Evolutionary conservation across 2,113 vertebrate genomes (phyloP).

Genomic region (Ramphastos sulfuratus): DNA sequence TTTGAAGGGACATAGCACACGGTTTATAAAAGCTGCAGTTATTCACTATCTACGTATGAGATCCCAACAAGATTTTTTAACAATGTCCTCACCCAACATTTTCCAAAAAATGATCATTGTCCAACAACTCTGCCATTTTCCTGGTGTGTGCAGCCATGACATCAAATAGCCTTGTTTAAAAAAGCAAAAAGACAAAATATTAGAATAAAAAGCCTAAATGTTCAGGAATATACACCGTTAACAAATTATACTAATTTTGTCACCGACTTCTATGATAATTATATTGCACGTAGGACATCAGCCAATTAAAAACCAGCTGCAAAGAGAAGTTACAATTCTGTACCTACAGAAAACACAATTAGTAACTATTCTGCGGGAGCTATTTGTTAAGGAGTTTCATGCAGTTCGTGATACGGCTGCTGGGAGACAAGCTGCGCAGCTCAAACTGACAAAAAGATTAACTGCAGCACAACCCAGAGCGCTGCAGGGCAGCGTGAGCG

Average conservation of each 20-base stretch:
- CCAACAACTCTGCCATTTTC: constrained; percentile 3
- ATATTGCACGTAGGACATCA: background rate
- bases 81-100: constrained; percentile 49
- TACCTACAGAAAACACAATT: background rate
- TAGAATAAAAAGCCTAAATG: background rate
- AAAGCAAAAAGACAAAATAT: background rate
- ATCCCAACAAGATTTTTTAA: background rate
- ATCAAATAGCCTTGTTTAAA: background rate
- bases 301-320: background rate
- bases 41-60: background rate
- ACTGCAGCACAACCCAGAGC: background rate
- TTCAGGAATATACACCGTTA: background rate
- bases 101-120: constrained; percentile 24
- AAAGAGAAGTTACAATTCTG: background rate
- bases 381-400: background rate
- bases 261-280: background rate
- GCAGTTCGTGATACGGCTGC: background rate
- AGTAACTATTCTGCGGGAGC: background rate
- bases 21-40: background rate
- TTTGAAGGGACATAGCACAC: background rate
- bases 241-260: background rate
- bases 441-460: background rate
- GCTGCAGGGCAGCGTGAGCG: fast-evolving
- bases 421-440: background rate
- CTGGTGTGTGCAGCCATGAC: background rate